Percentiles rank a stretch among this genome's conserved stretches.
These are phyloP conservation scores for Megalonaias nervosa DNA, from an alignment of 1,140 invertebrate species.

Conservation along the genomic window DNA sequence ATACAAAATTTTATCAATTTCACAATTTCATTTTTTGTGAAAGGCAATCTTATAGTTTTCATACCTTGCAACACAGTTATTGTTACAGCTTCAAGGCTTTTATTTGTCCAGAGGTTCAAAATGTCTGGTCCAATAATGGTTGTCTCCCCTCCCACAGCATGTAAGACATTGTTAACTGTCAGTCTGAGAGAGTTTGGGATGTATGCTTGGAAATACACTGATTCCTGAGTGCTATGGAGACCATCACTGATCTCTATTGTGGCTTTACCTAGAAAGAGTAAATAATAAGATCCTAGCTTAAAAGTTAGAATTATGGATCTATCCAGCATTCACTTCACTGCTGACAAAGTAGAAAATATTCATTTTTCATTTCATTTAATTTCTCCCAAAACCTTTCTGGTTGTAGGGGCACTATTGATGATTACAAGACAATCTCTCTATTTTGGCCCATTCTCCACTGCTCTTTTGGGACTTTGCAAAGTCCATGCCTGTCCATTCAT, in stretches of 20 bases:
- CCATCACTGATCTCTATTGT: slow-evolving; percentile 40
- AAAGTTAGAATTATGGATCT: too few species aligned
- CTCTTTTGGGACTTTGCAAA: too few species aligned
- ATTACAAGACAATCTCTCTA: too few species aligned
- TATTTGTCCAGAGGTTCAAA: slow-evolving; percentile 29
- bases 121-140: slow-evolving; percentile 30
- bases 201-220: slow-evolving; percentile 29
- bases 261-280: slow-evolving; percentile 36
- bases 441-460: too few species aligned
- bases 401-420: too few species aligned
- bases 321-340: too few species aligned
- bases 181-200: slow-evolving; percentile 25
- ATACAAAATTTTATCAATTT: neutral
- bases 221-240: slow-evolving; percentile 29
- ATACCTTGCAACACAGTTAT: slow-evolving; percentile 45
- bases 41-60: neutral
- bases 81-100: slow-evolving; percentile 11
- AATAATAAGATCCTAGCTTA: too few species aligned
- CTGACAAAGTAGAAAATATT: too few species aligned
- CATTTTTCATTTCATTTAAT: too few species aligned
- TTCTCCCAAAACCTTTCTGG: too few species aligned
- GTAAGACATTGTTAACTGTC: slow-evolving; percentile 34
- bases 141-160: slow-evolving; percentile 25
- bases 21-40: neutral
- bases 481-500: too few species aligned